phyloP scores from a whole-genome alignment of 1,140 invertebrate species.

The Mizuhopecten yessoensis region DNA sequence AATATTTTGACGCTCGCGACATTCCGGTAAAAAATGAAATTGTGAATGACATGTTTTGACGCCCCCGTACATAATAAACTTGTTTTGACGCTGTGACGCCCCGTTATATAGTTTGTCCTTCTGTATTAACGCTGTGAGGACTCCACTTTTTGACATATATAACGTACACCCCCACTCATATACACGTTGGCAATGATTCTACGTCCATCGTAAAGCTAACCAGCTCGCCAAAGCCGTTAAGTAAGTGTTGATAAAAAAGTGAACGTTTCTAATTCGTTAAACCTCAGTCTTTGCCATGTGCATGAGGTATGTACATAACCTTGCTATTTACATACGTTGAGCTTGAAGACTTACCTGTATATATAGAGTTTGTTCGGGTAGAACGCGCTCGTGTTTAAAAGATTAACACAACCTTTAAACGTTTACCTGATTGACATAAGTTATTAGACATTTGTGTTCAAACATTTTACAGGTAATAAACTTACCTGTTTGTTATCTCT shows the following conservation, averaged over 20 bases:
- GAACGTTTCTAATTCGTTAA: constrained; percentile 35
- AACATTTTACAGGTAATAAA: constrained; percentile 36
- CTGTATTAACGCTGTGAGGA: no score
- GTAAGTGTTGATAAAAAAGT: neutral
- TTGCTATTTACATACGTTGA: neutral
- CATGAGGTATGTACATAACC: neutral
- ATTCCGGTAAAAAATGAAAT: no score
- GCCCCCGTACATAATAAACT: no score
- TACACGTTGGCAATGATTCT: no score
- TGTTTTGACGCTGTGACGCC: no score
- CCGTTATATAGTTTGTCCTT: no score
- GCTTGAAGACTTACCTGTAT: neutral
- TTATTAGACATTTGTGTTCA: constrained; percentile 5
- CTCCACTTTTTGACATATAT: no score
- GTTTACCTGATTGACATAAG: neutral
- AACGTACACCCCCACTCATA: no score
- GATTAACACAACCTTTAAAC: neutral
- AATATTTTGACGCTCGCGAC: no score
- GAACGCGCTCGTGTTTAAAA: neutral
- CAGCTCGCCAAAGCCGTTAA: no score
- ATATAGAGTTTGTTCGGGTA: neutral
- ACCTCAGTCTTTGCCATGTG: constrained; percentile 24
- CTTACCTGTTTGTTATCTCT: constrained; percentile 9
- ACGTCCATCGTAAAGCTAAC: no score
- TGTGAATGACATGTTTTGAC: no score